Evolutionary conservation across 2,113 vertebrate genomes (phyloP).

Genomic region (Neotoma lepida): DNA sequence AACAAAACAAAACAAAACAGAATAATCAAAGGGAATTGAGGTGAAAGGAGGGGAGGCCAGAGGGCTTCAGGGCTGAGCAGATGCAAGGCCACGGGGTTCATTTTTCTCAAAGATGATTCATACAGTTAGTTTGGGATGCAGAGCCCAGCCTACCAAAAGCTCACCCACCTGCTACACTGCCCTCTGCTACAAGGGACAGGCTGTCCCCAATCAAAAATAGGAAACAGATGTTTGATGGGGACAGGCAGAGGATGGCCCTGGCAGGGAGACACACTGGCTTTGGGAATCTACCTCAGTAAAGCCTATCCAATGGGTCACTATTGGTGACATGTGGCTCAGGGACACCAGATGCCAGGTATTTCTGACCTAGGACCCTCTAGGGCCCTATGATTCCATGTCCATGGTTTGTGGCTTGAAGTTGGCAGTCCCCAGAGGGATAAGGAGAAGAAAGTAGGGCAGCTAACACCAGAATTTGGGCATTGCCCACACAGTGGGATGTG

Average conservation of each 20-base stretch:
- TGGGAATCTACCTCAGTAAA: fast-evolving
- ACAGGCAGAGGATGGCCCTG: not conserved
- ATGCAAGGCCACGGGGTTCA: not conserved
- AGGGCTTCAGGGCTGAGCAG: slow-evolving; percentile 8
- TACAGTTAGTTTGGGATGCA: not conserved
- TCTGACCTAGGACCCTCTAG: not conserved
- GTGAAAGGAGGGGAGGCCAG: not conserved
- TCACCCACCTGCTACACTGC: not conserved
- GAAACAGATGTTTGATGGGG: slow-evolving; percentile 48
- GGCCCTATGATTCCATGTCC: not conserved
- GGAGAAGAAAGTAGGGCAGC: not conserved
- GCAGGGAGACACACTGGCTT: not conserved
- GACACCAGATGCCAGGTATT: not conserved
- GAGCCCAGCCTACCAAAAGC: not conserved
- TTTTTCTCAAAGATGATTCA: slow-evolving; percentile 1
- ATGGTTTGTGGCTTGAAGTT: not conserved
- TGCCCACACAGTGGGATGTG: fast-evolving
- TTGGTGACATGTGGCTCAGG: not conserved
- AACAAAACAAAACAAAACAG: too few relatives aligned
- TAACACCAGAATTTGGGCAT: not conserved
- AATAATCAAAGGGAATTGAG: not conserved
- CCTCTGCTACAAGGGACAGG: slow-evolving; percentile 8
- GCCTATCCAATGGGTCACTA: not conserved
- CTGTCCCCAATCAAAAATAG: slow-evolving; percentile 47
- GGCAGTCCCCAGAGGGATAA: not conserved